A percentile compares a stretch with the other conserved stretches of the same genome.
These are phyloP conservation scores for Turnix velox DNA, from an alignment of 2,113 vertebrate species.

Conservation along the genomic window DNA sequence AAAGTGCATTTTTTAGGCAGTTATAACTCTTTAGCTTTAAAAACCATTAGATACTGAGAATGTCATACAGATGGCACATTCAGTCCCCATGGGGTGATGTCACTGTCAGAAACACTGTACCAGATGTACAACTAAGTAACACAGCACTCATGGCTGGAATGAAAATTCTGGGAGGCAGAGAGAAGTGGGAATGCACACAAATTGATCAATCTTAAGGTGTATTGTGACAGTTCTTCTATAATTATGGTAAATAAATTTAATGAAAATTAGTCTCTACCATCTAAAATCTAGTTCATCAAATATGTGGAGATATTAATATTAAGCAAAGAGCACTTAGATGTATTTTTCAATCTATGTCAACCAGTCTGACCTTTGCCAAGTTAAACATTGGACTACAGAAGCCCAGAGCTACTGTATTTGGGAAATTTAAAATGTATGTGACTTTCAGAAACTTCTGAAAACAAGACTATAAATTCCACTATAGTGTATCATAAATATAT, in stretches of 20 bases:
- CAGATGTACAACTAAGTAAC: slow-evolving; percentile 58
- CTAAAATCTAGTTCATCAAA: neutral
- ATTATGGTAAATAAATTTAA: slow-evolving; percentile 30
- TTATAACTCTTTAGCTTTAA: slow-evolving; percentile 28
- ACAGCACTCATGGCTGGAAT: slow-evolving; percentile 23
- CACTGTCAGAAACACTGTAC: slow-evolving; percentile 55
- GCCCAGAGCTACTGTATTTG: neutral
- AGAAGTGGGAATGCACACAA: neutral
- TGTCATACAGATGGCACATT: slow-evolving; percentile 56
- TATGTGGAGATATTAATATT: neutral
- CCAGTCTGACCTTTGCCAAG: neutral
- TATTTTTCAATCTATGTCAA: neutral
- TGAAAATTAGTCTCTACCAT: neutral
- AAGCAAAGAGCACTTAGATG: neutral
- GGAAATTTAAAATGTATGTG: neutral
- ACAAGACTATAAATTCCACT: neutral
- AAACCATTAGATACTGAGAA: slow-evolving; percentile 39
- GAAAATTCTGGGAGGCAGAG: slow-evolving; percentile 28
- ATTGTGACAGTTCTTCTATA: slow-evolving; percentile 14
- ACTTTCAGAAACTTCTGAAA: neutral
- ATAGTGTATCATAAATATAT: neutral
- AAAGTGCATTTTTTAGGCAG: slow-evolving; percentile 25
- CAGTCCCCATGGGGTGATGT: slow-evolving; percentile 37
- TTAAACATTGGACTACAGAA: neutral
- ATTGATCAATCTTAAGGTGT: slow-evolving; percentile 24